Evolutionary conservation across 2,888 invertebrate genomes (phyloP), one percentile per base, ranked within the genome.

Genomic region (Lottia scabra): DNA sequence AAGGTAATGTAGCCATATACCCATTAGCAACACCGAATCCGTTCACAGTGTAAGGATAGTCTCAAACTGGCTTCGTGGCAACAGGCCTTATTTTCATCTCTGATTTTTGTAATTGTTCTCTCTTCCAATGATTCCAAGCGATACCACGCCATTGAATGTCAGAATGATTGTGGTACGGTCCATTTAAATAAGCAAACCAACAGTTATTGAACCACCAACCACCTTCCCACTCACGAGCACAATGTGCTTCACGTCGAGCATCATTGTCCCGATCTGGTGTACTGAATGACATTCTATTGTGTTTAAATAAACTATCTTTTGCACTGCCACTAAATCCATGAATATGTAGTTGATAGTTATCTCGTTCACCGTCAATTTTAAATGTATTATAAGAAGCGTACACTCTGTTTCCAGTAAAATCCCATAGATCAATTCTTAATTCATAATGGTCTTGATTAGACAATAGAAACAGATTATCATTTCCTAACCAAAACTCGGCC

Each of bases 181-280:
- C 97, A 88, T 97, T 97, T 77, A 97, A 92, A 91, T 97, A 96
- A 30, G 95, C 96, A 86, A 96, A 96, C 90, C 97, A 97, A 91
- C 97, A 97, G 90, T 96, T 96, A 75, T 95, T 95, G 91, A 95
- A 97, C 97, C 97, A 97, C 97, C 97, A 97, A 48, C 97, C 97
- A 23, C 96, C 96, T 88, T 95, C 95, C 91, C 97, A 97, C 91
- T 96, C 96, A 75, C 93, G 94, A 66, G 97, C 97, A 91, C 97
- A 97, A 90, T 97, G 94, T 27, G 95, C 95, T 26, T 86, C 86
- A 6, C 77, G 75, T 72, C 96, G 96, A 80, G 94, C 94, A 87
- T 98, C 97, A 83, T 96, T 92, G 88, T 98, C 97, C 64, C 93
- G 93, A 88, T 97, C 97, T 69, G 94, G 93, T 0, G 97, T 94